phyloP scores from a whole-genome alignment of 2,113 vertebrate species.

The Pollachius pollachius region DNA sequence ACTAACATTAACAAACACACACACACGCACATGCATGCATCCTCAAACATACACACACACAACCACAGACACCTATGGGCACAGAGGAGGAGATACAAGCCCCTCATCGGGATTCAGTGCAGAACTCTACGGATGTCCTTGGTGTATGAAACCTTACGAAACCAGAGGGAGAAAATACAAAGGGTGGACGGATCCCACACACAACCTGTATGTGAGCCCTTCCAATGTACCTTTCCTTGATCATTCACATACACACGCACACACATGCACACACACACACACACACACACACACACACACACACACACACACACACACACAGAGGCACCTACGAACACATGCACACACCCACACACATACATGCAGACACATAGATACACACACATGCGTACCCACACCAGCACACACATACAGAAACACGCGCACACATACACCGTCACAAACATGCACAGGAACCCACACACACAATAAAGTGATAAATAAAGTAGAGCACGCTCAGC shows the following conservation, averaged over 20 bases:
- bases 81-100: not conserved
- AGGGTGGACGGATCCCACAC: slow-evolving; percentile 35
- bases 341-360: too few relatives aligned
- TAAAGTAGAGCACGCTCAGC: slow-evolving; percentile 62
- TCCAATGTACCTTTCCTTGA: too few relatives aligned
- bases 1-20: slow-evolving; percentile 16
- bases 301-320: slow-evolving; percentile 28
- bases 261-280: too few relatives aligned
- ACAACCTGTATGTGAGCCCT: not conserved
- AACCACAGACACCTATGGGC: not conserved
- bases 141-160: slow-evolving; percentile 47
- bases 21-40: slow-evolving; percentile 2
- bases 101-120: slow-evolving; percentile 43
- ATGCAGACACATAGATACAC: too few relatives aligned
- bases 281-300: not conserved
- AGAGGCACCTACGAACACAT: slow-evolving; percentile 7
- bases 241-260: too few relatives aligned
- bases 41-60: slow-evolving; percentile 1
- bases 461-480: slow-evolving; percentile 48
- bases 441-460: not conserved
- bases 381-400: not conserved
- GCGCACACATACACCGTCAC: slow-evolving; percentile 4
- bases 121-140: slow-evolving; percentile 46
- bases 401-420: not conserved
- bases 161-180: slow-evolving; percentile 10